Conservation (phyloP, 2,888 invertebrate species). For the Trichogramma dendrolimi region DNA sequence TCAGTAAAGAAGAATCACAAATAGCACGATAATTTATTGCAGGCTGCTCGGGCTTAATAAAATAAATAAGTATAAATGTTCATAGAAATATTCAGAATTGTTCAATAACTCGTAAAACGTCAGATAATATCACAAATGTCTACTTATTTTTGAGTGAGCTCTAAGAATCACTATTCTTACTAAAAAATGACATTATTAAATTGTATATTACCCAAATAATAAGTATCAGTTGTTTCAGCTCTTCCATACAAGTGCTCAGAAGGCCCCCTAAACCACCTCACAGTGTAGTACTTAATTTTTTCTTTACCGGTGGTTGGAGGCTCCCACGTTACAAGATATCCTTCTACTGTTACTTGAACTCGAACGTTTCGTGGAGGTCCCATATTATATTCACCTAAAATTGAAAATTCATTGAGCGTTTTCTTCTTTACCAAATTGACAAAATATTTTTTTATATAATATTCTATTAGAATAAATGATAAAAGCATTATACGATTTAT, state of each 20-base stretch:
- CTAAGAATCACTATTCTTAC: background rate
- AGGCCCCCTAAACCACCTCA: constrained; percentile 68
- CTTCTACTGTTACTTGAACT: constrained; percentile 67
- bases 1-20: too few species aligned
- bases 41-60: too few species aligned
- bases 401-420: background rate
- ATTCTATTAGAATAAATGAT: background rate
- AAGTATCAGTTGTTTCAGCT: constrained; percentile 67
- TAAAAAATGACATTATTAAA: background rate
- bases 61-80: too few species aligned
- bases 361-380: constrained; percentile 67
- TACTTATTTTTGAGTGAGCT: background rate
- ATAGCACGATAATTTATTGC: too few species aligned
- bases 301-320: constrained; percentile 61
- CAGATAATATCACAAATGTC: background rate
- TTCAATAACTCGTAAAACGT: too few species aligned
- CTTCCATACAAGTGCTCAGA: constrained; percentile 62
- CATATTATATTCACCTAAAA: constrained; percentile 51
- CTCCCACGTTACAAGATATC: constrained; percentile 74
- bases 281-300: constrained; percentile 60
- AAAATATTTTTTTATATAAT: background rate
- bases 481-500: background rate
- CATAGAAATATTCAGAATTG: too few species aligned
- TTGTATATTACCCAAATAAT: constrained; percentile 55
- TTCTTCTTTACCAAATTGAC: background rate